Percentiles rank a stretch among this genome's conserved stretches.
Conservation (phyloP, 35 echinoderm and acorn worm species). For the Apostichopus japonicus region DNA sequence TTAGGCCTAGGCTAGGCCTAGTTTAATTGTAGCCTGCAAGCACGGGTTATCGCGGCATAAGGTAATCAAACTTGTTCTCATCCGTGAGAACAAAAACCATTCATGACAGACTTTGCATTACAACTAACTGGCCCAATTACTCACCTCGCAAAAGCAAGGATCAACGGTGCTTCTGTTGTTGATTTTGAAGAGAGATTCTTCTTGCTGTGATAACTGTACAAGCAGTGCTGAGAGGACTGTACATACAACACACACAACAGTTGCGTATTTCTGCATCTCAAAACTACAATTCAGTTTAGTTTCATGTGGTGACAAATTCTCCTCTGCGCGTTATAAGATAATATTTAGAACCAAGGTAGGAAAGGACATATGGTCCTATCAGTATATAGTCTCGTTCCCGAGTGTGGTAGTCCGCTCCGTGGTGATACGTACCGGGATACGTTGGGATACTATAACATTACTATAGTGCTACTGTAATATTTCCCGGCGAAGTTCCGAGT, state of each 20-base stretch:
- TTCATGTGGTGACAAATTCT: no score
- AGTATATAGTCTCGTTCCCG: no score
- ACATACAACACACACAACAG: not conserved
- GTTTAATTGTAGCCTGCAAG: not conserved
- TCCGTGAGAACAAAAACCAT: no score
- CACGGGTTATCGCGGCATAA: no score
- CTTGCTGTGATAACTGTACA: not conserved
- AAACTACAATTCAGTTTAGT: not conserved
- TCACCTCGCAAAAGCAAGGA: conserved; percentile 30
- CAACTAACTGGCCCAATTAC: not conserved
- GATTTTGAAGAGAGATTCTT: not conserved
- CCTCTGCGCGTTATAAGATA: not conserved
- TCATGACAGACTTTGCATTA: no score
- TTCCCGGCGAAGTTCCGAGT: no score
- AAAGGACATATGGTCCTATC: no score
- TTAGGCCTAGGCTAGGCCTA: not conserved
- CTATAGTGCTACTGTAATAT: no score
- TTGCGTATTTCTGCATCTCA: conserved; percentile 31
- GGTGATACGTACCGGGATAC: no score
- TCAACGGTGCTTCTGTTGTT: conserved; percentile 22
- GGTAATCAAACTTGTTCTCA: no score
- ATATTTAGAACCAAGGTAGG: not conserved
- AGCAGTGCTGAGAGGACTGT: conserved; percentile 1
- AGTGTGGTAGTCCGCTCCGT: no score
- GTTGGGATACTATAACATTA: no score